A percentile compares a stretch with the other conserved stretches of the same genome.
Conservation (phyloP, 2,797 vertebrate species). For the Bradypodion pumilum region DNA sequence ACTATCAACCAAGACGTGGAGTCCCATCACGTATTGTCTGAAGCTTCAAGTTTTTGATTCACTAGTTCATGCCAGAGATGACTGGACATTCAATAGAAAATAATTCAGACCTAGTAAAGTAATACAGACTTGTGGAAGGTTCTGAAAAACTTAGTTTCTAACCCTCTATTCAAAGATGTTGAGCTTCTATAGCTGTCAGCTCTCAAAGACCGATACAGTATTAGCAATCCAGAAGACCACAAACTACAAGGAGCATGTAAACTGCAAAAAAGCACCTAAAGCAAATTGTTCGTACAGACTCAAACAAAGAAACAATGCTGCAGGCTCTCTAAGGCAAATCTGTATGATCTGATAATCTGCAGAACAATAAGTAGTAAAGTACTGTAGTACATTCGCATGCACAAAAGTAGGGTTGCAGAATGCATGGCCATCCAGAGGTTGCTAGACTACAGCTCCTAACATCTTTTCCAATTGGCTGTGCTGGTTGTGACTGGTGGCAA, state of each 20-base stretch:
- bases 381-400: not conserved
- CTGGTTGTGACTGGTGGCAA: not conserved
- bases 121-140: not conserved
- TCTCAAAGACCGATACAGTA: not conserved
- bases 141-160: not conserved
- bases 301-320: not conserved
- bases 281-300: not conserved
- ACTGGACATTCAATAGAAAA: not conserved
- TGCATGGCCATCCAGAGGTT: not conserved
- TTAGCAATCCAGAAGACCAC: not conserved
- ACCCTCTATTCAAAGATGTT: not conserved
- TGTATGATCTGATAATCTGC: not conserved
- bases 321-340: not conserved
- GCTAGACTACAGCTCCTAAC: not conserved
- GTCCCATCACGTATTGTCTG: accelerated
- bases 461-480: not conserved
- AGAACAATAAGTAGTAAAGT: not conserved
- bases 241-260: not conserved
- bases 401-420: not conserved
- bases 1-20: not conserved
- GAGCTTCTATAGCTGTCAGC: not conserved
- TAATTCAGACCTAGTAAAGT: no score
- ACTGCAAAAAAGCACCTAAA: not conserved
- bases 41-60: accelerated
- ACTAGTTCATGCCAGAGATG: not conserved